Conservation (phyloP, 2,797 vertebrate species). For the Rhinophrynus dorsalis region DNA sequence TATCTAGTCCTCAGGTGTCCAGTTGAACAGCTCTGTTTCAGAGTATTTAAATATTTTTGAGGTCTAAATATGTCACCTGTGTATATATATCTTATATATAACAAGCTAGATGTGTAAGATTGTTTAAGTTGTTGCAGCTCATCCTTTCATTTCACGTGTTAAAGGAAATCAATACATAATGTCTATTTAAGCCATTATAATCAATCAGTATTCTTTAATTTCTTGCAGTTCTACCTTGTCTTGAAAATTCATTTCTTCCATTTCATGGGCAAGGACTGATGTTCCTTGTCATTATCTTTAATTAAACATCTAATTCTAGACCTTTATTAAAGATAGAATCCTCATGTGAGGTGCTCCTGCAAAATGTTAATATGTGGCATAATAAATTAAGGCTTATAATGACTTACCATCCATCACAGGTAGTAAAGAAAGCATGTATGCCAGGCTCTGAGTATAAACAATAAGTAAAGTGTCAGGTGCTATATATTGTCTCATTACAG, state of each 20-base stretch:
- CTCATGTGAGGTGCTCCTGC: conserved; percentile 10
- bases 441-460: neutral
- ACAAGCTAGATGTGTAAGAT: too few relatives aligned
- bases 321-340: conserved; percentile 22
- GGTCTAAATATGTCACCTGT: too few relatives aligned
- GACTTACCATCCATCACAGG: conserved; percentile 9
- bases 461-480: neutral
- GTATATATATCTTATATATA: too few relatives aligned
- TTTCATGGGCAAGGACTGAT: conserved; percentile 2
- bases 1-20: too few relatives aligned
- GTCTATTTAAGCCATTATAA: neutral
- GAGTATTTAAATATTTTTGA: too few relatives aligned
- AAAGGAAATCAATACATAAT: neutral
- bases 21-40: too few relatives aligned
- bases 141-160: neutral
- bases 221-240: neutral
- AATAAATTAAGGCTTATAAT: conserved; percentile 26
- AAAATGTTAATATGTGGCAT: conserved; percentile 11
- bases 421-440: neutral
- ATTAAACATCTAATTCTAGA: conserved; percentile 33
- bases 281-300: conserved; percentile 11
- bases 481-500: neutral
- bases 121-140: too few relatives aligned
- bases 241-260: conserved; percentile 5
- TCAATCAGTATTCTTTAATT: conserved; percentile 8